Conservation (phyloP, 2,888 invertebrate species). For the Cacoxenus indagator region DNA sequence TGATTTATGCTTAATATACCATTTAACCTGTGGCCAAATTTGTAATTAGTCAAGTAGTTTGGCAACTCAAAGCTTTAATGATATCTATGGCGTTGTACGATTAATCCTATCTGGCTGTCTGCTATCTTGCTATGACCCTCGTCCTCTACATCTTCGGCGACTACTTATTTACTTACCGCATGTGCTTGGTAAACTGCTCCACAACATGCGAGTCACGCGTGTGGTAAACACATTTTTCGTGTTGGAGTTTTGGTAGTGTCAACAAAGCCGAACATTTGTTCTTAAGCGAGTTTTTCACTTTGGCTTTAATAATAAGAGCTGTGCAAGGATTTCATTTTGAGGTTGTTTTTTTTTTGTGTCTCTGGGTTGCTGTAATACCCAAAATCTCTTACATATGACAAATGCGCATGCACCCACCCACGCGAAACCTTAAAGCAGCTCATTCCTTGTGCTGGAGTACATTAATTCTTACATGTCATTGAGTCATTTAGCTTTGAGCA, state of each 20-base stretch:
- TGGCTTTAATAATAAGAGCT: too few relatives aligned
- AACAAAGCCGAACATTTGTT: neutral
- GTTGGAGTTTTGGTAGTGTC: neutral
- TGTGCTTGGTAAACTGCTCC: too few relatives aligned
- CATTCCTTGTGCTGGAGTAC: slow-evolving; percentile 7
- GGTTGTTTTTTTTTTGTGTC: too few relatives aligned
- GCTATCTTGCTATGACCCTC: neutral
- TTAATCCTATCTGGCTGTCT: neutral
- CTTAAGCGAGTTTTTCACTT: neutral
- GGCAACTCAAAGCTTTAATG: slow-evolving; percentile 16
- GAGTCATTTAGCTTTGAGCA: slow-evolving; percentile 18
- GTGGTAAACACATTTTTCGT: neutral
- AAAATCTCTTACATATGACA: neutral
- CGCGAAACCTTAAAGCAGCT: neutral
- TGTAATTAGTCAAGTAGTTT: slow-evolving; percentile 57
- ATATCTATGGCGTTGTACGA: neutral
- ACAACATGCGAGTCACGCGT: neutral
- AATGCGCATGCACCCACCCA: neutral
- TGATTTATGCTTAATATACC: slow-evolving; percentile 58
- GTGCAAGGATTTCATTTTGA: too few relatives aligned
- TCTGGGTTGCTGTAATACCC: neutral
- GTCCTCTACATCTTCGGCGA: too few relatives aligned
- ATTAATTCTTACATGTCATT: slow-evolving; percentile 21
- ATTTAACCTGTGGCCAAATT: slow-evolving; percentile 61
- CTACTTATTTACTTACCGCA: too few relatives aligned